Percentiles rank a stretch among this genome's conserved stretches.
Conservation (phyloP, 2,113 vertebrate genomes). For the Clarias macrocephalus region DNA sequence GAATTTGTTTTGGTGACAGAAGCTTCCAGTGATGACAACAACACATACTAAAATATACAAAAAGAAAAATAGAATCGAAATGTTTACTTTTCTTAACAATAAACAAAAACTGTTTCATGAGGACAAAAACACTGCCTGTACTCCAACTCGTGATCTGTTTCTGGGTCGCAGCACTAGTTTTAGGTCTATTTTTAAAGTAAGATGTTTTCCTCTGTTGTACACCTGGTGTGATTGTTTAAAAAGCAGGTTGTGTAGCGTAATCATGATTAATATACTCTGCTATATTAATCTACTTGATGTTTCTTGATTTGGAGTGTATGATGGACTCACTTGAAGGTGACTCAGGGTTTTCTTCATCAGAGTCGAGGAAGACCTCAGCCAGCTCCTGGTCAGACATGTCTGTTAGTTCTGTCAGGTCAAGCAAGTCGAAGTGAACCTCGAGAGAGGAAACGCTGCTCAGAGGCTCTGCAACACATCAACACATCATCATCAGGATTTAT, state of each 20-base stretch:
- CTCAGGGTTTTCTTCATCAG: constrained; percentile 89
- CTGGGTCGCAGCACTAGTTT: no score
- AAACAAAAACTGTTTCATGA: background rate
- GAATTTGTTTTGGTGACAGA: no score
- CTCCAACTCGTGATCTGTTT: background rate
- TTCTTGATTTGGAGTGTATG: background rate
- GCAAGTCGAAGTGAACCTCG: constrained; percentile 96
- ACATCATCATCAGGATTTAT: background rate
- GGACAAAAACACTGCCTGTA: background rate
- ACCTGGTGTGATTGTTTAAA: background rate
- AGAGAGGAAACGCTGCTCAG: constrained; percentile 97
- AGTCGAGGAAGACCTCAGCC: constrained; percentile 93
- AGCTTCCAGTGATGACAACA: no score
- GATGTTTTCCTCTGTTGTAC: background rate
- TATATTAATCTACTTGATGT: background rate
- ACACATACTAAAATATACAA: no score
- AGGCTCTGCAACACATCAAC: constrained; percentile 76
- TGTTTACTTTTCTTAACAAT: background rate
- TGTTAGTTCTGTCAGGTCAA: constrained; percentile 94
- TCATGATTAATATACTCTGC: background rate
- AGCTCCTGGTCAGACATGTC: constrained; percentile 98
- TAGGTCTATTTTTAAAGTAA: background rate
- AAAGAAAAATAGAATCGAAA: no score
- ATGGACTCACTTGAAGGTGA: constrained; percentile 77
- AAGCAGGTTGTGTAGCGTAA: background rate